Evolutionary conservation across 1,140 invertebrate genomes (phyloP), one percentile per base, ranked within the genome.

Genomic region (Danaus melanippus): DNA sequence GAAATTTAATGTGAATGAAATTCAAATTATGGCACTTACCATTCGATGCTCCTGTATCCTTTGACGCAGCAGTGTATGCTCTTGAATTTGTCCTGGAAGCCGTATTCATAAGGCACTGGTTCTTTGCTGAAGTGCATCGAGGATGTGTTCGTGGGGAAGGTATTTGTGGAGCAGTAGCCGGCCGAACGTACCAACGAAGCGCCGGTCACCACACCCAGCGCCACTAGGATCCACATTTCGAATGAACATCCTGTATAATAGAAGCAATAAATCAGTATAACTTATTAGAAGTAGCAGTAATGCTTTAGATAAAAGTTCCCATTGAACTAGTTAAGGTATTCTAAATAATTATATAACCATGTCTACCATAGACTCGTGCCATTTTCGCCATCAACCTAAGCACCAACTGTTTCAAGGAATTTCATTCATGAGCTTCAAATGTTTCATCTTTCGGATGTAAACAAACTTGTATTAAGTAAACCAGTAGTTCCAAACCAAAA

Each of bases 1-100:
- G 60, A 58, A 56, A 58, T 69, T 58, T 48, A 55, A 50, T 52
- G 69, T 69, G 71, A 59, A 55, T 54, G 58, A 64, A 71, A 74
- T 74, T 60, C 67, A 46, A 51, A 12, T 21, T 46, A 60, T 11
- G 9, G 21, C 21, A 89, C 90, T 90, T 64, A 93, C 92, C 92
- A 93, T 89, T 93, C 92, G 61, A 93, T 93, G 76, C 92, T 93
- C 53, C 92, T 84, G 69, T 93, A 93, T 66, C 91, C 91, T 65
- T 91, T 89, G 32, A 92, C 89, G 72, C 92, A 93, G 79, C 92
- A 93, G 70, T 93, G 92, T 17, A 93, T 88, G 58, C 91, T 92
- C 79, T 93, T 93, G 86, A 93, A 92, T 17, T 90, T 87, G 45
- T 89, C 89, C 32, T 90, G 87, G 58, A 92, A 89, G 9, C 91